A percentile compares a stretch with the other conserved stretches of the same genome.
Evolutionary conservation across 2,113 vertebrate species (phyloP).

Genomic region (Hippocampus mohnikei): DNA sequence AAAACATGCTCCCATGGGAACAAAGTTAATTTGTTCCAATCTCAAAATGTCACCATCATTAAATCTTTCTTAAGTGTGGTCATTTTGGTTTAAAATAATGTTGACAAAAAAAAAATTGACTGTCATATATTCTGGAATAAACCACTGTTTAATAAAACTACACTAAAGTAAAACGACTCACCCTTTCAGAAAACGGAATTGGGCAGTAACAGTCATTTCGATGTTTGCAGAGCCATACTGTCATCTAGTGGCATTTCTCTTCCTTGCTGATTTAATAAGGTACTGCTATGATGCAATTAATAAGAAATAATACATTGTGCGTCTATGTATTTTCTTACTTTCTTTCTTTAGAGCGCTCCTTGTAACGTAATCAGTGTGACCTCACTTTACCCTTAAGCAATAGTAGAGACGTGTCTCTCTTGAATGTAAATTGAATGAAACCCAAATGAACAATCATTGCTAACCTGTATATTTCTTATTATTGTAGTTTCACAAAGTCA

Average conservation of each 20-base stretch:
- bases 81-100: not conserved
- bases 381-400: not conserved
- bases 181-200: not conserved
- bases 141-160: not conserved
- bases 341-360: not conserved
- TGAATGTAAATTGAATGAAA: not conserved
- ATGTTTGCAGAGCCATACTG: not conserved
- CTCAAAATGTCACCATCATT: not conserved
- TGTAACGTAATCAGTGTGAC: not conserved
- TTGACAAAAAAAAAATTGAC: not conserved
- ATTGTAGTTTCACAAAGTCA: not conserved
- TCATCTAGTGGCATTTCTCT: not conserved
- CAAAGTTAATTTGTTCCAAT: not conserved
- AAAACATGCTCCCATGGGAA: not conserved
- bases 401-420: not conserved
- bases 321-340: not conserved
- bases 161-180: not conserved
- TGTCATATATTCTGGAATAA: not conserved
- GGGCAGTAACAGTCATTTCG: not conserved
- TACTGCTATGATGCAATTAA: not conserved
- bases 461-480: not conserved
- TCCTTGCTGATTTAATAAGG: not conserved
- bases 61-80: not conserved
- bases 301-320: not conserved
- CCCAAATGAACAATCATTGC: not conserved